Conservation (phyloP, 2,113 vertebrate genomes). For the Tursiops truncatus region DNA sequence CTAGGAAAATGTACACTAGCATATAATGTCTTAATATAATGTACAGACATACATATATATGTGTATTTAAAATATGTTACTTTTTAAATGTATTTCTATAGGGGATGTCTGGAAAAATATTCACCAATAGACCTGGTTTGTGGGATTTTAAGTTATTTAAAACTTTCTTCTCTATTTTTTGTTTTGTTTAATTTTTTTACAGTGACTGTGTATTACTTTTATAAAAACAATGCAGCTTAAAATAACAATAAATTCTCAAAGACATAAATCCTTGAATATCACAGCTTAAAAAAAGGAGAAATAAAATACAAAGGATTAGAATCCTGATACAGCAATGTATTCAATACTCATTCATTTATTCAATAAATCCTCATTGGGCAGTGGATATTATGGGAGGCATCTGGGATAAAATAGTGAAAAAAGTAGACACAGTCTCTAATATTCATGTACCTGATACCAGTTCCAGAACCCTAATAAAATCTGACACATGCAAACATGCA, state of each 20-base stretch:
- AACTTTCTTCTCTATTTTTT: neutral
- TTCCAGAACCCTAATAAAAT: neutral
- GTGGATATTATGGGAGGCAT: neutral
- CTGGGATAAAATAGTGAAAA: neutral
- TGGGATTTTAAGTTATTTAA: neutral
- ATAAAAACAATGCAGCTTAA: neutral
- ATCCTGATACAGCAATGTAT: neutral
- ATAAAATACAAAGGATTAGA: neutral
- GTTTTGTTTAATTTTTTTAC: neutral
- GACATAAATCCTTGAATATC: neutral
- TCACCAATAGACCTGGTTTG: neutral
- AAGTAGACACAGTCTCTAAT: neutral
- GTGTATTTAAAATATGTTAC: neutral
- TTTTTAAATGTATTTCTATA: neutral
- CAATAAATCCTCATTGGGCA: neutral
- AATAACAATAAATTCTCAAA: neutral
- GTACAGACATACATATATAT: neutral
- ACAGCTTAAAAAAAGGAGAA: neutral
- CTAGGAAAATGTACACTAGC: neutral
- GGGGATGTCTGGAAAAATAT: neutral
- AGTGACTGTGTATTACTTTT: neutral
- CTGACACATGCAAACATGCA: too few species aligned
- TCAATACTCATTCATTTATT: neutral
- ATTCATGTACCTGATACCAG: neutral
- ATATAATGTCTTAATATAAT: neutral